Conservation (phyloP, 2,797 vertebrate species). For the Sebastes hubbsi region DNA sequence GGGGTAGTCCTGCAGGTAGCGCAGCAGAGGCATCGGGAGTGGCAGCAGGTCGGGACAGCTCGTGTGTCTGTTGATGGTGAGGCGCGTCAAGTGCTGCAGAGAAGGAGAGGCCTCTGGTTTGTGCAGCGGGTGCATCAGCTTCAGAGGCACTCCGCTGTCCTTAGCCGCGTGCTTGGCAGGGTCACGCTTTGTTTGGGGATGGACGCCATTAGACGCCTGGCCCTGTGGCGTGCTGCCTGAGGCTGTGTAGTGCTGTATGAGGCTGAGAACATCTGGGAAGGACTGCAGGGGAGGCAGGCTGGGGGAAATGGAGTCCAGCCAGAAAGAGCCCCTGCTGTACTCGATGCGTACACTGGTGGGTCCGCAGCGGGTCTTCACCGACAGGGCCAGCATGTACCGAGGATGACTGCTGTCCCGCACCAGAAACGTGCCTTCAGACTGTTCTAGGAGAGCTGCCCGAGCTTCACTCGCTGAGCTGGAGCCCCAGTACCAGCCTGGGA, state of each 20-base stretch:
- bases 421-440: slow-evolving; percentile 92
- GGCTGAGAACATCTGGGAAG: slow-evolving; percentile 91
- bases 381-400: slow-evolving; percentile 92
- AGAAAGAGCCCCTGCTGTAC: slow-evolving; percentile 88
- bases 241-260: slow-evolving; percentile 90
- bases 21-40: slow-evolving; percentile 87
- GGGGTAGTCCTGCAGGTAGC: slow-evolving; percentile 92
- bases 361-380: slow-evolving; percentile 91
- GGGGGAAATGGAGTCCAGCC: slow-evolving; percentile 90
- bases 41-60: slow-evolving; percentile 83
- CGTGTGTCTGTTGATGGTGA: slow-evolving; percentile 87
- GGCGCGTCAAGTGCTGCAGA: slow-evolving; percentile 92
- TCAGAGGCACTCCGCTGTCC: slow-evolving; percentile 86
- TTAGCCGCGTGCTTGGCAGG: slow-evolving; percentile 57
- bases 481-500: slow-evolving; percentile 96
- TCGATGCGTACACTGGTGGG: slow-evolving; percentile 94
- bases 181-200: slow-evolving; percentile 48
- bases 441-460: slow-evolving; percentile 88
- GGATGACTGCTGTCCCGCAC: slow-evolving; percentile 95
- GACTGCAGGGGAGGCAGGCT: slow-evolving; percentile 87
- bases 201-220: slow-evolving; percentile 33
- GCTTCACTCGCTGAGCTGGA: slow-evolving; percentile 91
- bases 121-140: slow-evolving; percentile 85
- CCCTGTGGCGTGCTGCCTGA: slow-evolving; percentile 76
- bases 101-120: slow-evolving; percentile 84